A percentile compares a stretch with the other conserved stretches of the same genome.
These are phyloP conservation scores for Apolygus lucorum DNA, from an alignment of 1,140 invertebrate species.

Conservation along the genomic window DNA sequence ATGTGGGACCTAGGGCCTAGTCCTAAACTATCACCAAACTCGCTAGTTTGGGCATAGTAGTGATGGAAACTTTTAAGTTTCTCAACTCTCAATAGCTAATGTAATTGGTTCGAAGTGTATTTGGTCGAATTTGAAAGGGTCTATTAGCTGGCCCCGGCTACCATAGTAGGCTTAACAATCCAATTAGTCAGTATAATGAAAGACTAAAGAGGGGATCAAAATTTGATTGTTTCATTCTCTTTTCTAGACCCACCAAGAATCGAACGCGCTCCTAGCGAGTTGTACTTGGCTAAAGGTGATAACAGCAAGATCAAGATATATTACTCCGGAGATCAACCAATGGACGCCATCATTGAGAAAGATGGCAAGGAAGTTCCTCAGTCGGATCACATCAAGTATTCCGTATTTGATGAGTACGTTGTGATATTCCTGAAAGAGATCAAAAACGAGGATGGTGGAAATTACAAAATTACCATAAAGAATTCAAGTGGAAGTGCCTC, in stretches of 20 bases:
- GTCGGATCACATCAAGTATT: constrained; percentile 63
- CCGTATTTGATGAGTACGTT: constrained; percentile 91
- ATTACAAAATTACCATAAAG: constrained; percentile 75
- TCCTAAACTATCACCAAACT: too few relatives aligned
- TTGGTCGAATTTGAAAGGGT: too few relatives aligned
- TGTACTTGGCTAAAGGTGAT: constrained; percentile 84
- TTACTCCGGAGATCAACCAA: constrained; percentile 85
- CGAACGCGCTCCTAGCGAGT: constrained; percentile 79
- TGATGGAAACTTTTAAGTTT: too few relatives aligned
- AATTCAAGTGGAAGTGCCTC: constrained; percentile 85
- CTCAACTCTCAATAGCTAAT: too few relatives aligned
- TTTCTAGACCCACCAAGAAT: constrained; percentile 79
- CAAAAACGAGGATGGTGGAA: constrained; percentile 70
- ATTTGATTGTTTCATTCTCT: too few relatives aligned
- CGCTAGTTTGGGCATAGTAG: too few relatives aligned
- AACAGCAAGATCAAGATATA: constrained; percentile 93
- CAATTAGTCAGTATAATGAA: too few relatives aligned
- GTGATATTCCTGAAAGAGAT: constrained; percentile 88
- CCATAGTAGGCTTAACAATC: too few relatives aligned
- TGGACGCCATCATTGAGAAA: constrained; percentile 72
- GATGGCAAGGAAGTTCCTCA: constrained; percentile 73
- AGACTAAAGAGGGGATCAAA: too few relatives aligned
- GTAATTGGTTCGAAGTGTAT: too few relatives aligned
- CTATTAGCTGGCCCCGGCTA: too few relatives aligned
- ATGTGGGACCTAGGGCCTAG: too few relatives aligned